Conservation (phyloP, 2,888 invertebrate species). For the Gymnocheta viridis region DNA sequence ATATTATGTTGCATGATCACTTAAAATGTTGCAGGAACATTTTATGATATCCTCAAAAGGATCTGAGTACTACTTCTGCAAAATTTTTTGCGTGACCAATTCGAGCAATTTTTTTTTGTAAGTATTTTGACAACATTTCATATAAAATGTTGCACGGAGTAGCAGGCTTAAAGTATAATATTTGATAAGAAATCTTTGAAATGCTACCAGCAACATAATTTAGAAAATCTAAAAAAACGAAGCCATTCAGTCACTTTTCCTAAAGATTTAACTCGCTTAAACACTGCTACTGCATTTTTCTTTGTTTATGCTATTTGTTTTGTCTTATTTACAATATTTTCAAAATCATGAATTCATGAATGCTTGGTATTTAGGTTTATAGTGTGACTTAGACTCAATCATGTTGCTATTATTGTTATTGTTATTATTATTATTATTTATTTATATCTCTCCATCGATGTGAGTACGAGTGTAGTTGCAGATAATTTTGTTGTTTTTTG, state of each 20-base stretch:
- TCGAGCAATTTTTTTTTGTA: no score
- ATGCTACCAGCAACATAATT: no score
- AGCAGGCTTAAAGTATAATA: no score
- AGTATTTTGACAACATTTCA: no score
- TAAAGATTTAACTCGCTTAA: constrained; percentile 17
- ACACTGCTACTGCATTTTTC: constrained; percentile 25
- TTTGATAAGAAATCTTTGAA: no score
- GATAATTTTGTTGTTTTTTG: constrained; percentile 24
- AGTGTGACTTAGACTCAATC: constrained; percentile 62
- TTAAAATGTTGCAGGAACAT: no score
- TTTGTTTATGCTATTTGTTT: constrained; percentile 23
- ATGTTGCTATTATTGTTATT: constrained; percentile 23
- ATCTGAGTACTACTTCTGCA: no score
- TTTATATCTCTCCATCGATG: constrained; percentile 29
- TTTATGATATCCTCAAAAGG: no score
- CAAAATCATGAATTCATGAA: constrained; percentile 61
- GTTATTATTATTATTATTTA: constrained; percentile 31
- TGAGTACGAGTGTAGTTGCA: constrained; percentile 17
- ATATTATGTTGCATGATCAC: no score
- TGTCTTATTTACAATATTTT: constrained; percentile 52
- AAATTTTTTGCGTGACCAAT: no score
- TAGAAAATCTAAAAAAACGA: no score
- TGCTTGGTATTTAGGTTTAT: constrained; percentile 68
- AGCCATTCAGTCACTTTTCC: neutral
- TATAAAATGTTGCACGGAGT: no score